phyloP scores from a whole-genome alignment of 2,797 vertebrate genomes.

The Octomys mimax region DNA sequence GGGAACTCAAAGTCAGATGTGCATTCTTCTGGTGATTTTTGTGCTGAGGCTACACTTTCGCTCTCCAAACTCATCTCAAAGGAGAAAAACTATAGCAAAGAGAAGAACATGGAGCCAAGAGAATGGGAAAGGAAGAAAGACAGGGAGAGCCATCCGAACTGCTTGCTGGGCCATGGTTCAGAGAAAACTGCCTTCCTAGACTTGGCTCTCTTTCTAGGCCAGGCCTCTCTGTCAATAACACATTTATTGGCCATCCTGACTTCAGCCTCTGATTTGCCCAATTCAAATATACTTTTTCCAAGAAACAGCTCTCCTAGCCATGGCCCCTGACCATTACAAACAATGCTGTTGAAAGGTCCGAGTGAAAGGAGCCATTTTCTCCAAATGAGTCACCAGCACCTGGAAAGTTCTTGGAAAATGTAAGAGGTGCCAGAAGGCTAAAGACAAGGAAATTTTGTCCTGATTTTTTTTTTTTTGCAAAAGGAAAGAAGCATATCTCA shows the following conservation, averaged over 20 bases:
- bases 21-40: constrained; percentile 73
- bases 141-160: constrained; percentile 71
- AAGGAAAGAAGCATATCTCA: constrained; percentile 62
- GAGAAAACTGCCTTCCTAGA: constrained; percentile 78
- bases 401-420: constrained; percentile 85
- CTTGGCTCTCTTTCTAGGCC: constrained; percentile 78
- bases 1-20: constrained; percentile 69
- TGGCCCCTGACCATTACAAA: constrained; percentile 85
- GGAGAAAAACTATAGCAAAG: constrained; percentile 70
- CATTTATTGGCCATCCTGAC: constrained; percentile 81
- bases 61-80: constrained; percentile 75
- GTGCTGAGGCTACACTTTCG: constrained; percentile 72
- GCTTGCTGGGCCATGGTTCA: constrained; percentile 74
- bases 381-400: constrained; percentile 83
- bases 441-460: constrained; percentile 79
- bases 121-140: constrained; percentile 70
- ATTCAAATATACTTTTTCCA: constrained; percentile 84
- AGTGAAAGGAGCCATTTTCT: constrained; percentile 82
- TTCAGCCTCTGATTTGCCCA: constrained; percentile 82
- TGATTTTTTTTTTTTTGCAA: constrained; percentile 70
- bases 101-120: constrained; percentile 66
- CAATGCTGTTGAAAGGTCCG: constrained; percentile 83
- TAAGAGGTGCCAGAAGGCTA: constrained; percentile 76
- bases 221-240: constrained; percentile 84
- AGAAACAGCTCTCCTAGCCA: constrained; percentile 82